These are phyloP conservation scores for Spheniscus mendiculus DNA, from an alignment of 2,113 vertebrate species.

Conservation along the genomic window DNA sequence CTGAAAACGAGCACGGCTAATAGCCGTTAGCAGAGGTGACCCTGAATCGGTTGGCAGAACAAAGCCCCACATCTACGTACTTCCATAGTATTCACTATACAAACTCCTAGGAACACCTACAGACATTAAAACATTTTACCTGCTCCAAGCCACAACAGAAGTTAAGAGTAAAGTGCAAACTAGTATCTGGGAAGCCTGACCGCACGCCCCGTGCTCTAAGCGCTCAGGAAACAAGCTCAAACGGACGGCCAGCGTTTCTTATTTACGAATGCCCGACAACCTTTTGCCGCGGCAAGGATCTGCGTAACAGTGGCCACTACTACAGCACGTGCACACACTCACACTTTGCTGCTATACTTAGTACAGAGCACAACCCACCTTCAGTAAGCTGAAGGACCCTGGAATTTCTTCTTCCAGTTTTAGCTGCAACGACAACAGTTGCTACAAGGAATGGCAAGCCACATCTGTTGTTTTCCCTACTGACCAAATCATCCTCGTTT, in stretches of 20 bases:
- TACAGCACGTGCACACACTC: background rate
- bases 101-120: background rate
- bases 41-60: background rate
- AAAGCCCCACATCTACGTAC: background rate
- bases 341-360: background rate
- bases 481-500: background rate
- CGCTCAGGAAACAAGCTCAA: background rate
- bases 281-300: accelerated
- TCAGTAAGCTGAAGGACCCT: background rate
- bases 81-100: accelerated
- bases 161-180: background rate
- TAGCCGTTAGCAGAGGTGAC: background rate
- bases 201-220: accelerated
- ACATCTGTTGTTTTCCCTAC: background rate
- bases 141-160: background rate
- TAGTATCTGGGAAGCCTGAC: accelerated
- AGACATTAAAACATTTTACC: background rate
- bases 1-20: background rate
- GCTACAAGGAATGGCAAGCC: background rate
- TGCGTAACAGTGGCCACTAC: background rate
- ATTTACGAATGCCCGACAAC: background rate
- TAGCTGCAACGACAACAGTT: background rate
- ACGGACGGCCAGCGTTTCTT: background rate
- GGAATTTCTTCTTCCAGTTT: background rate
- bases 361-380: background rate